A percentile compares a stretch with the other conserved stretches of the same genome.
These are phyloP conservation scores for Parus major DNA, from an alignment of 2,113 vertebrate species.

Conservation along the genomic window DNA sequence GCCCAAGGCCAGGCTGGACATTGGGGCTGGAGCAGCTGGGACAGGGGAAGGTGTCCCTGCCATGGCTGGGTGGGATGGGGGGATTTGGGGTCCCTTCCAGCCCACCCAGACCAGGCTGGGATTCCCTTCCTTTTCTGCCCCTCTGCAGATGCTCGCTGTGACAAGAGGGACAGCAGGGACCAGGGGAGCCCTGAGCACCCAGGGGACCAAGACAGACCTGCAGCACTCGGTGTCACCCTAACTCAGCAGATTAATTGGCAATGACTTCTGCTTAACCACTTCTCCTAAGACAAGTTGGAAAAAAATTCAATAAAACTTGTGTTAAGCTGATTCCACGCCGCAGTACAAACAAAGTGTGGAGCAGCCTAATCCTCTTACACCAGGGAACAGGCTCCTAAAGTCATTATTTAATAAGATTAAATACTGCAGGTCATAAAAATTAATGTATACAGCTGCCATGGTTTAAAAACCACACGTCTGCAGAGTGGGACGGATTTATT, in stretches of 20 bases:
- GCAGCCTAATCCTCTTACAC: conserved; percentile 42
- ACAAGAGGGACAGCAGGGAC: neutral
- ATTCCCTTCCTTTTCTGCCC: neutral
- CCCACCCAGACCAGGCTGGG: fast-evolving
- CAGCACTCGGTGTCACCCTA: neutral
- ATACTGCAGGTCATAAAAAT: conserved; percentile 1
- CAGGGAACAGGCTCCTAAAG: neutral
- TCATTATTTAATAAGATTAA: conserved; percentile 55
- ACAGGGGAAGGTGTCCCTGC: neutral
- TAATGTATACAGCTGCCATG: neutral
- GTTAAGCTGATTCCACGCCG: neutral
- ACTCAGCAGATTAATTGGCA: neutral
- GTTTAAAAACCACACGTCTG: neutral
- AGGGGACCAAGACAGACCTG: neutral
- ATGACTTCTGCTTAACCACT: neutral
- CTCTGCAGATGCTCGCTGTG: neutral
- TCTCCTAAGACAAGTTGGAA: neutral
- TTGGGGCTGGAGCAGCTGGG: neutral
- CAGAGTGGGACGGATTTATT: neutral
- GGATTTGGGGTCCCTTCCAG: fast-evolving
- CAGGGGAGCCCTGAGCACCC: neutral
- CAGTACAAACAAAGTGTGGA: conserved; percentile 18
- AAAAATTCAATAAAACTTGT: neutral
- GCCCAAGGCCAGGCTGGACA: neutral
- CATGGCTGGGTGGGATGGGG: neutral